phyloP scores from a whole-genome alignment of 2,113 vertebrate species.

The Protobothrops flavoviridis region DNA sequence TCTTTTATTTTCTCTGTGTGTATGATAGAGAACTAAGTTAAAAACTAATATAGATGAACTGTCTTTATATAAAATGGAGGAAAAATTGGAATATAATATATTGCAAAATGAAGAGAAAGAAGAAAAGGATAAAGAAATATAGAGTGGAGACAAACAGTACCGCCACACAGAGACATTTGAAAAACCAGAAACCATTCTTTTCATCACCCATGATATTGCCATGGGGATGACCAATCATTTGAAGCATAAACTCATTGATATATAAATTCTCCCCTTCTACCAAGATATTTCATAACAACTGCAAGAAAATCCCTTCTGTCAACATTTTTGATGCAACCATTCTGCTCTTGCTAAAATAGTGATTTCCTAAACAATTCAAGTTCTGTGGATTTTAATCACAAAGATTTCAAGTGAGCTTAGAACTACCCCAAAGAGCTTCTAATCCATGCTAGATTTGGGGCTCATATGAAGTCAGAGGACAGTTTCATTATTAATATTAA shows the following conservation, averaged over 20 bases:
- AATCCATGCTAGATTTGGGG: neutral
- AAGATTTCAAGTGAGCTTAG: neutral
- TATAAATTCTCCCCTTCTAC: neutral
- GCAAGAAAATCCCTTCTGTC: neutral
- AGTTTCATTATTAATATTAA: neutral
- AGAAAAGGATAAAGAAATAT: neutral
- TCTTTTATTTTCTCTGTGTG: neutral
- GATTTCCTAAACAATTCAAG: neutral
- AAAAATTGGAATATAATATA: neutral
- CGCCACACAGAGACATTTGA: neutral
- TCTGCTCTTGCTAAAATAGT: neutral
- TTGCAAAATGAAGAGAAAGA: neutral
- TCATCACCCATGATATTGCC: neutral
- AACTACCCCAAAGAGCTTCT: neutral
- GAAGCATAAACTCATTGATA: neutral
- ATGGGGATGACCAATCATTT: neutral
- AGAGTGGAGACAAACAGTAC: fast-evolving
- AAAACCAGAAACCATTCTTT: neutral
- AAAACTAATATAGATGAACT: neutral
- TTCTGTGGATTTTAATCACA: neutral
- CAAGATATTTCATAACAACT: neutral
- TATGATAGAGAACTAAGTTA: neutral
- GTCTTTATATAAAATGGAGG: neutral
- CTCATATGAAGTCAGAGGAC: neutral
- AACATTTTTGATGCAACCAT: neutral